Base-by-base conservation (phyloP, 2,113 vertebrate species). In the Psophia crepitans region DNA sequence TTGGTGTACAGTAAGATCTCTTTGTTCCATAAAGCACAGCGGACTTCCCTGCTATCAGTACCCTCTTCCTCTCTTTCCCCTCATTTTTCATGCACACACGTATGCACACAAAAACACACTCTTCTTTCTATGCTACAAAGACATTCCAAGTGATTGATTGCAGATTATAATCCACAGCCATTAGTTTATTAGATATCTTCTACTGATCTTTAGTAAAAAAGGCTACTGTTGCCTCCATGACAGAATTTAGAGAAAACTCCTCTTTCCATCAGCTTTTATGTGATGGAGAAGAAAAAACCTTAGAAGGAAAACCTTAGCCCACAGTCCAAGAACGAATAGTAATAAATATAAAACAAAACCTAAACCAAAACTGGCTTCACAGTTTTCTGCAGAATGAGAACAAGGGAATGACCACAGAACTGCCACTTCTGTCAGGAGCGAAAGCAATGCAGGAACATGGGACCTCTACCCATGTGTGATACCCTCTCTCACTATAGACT, bases 41-140 rank as follows among this genome's bases (percentile, higher is more conserved):
- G 16, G 22, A 41, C 35, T 65, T 57, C 3, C 2, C 48, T 68
- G 54, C 49, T 41, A 0, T 56, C 30, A 19, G 16, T 37, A 65
- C 11, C 43, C 35, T 37, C 32, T 65, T 94, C 49, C 30, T 92
- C 14, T 35, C 30, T 63, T 66, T 61, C 15, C 48, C 32, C 8
- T 66, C 0, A 0, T 82, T 68, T 35, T 76, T 88, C 78, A 44
- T 2, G 6, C 35, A 43, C 39, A 30, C 26, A 30, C 9, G 12
- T 49, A 23, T 22, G 39, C 18, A 33, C 23, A 57, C 8, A 60
- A 60, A 89, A 39, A 2, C 23, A 30, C 5, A n/a, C 30, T 27
- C 20, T 84, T 83, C 30, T 54, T 89, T 91, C 49, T 57, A 54
- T 3, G 19, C 8, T 37, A 35, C 32, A 33, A 64, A 91, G 32